Conservation (phyloP, 2,113 vertebrate genomes). For the Kryptolebias marmoratus region DNA sequence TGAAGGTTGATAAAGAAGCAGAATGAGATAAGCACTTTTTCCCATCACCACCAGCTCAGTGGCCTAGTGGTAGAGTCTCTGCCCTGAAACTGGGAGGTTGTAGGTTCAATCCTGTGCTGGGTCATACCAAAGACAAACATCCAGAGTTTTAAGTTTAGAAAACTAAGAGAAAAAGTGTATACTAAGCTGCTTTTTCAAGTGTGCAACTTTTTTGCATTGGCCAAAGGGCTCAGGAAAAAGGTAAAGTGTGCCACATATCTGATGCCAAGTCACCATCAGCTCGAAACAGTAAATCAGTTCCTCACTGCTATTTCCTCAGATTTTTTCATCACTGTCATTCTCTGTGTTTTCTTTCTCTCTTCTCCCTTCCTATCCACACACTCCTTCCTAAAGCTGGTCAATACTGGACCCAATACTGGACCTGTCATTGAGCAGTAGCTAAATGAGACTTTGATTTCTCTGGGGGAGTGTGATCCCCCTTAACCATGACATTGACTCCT, state of each 20-base stretch:
- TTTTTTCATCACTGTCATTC: conserved; percentile 1
- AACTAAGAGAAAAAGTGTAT: background rate
- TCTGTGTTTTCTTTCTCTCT: conserved; percentile 36
- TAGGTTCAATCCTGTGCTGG: too few relatives aligned
- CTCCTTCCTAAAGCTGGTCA: conserved; percentile 33
- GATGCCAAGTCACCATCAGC: conserved; percentile 46
- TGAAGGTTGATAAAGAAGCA: conserved; percentile 46
- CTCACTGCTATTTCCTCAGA: conserved; percentile 13
- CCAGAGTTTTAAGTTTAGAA: background rate
- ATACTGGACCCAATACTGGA: conserved; percentile 60
- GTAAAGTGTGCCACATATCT: conserved; percentile 44
- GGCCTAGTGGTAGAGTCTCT: too few relatives aligned
- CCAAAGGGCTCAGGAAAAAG: conserved; percentile 35
- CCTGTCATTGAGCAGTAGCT: conserved; percentile 64
- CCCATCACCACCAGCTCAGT: too few relatives aligned
- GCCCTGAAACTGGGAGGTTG: too few relatives aligned
- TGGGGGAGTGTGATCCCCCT: conserved; percentile 40
- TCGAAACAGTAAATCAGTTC: conserved; percentile 51
- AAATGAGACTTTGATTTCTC: conserved; percentile 76
- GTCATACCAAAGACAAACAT: too few relatives aligned
- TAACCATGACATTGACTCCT: conserved; percentile 50
- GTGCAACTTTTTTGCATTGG: conserved; percentile 55
- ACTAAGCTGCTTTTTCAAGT: conserved; percentile 34
- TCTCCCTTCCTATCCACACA: conserved; percentile 2
- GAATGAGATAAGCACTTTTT: background rate